Base-by-base conservation (phyloP, 2,797 vertebrate genomes). In the Heteromormyrus szaboi region DNA sequence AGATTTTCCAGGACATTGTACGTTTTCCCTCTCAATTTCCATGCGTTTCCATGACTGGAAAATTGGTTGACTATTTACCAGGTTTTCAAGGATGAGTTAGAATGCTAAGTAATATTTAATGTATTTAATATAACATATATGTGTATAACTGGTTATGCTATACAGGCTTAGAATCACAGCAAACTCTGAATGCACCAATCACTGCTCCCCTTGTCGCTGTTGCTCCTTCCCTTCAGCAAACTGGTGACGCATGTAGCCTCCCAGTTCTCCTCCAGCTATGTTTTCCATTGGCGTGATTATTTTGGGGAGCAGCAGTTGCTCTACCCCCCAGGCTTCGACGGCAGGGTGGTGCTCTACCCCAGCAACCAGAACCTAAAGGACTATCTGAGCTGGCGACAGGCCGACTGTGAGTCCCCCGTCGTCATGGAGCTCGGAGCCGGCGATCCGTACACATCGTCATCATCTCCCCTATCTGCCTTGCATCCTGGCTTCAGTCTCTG, bases 361-460 rank as follows among this genome's bases (percentile, higher is more conserved):
- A 98, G 93, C 93, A 97, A 98, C 92, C 97, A 94, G 88, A 99
- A 97, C 90, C 94, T 99, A 88, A 97, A 95, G 93, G 98, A 99
- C 92, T 99, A 99, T 92, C 96, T 99, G 90, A 98, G 97, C 92
- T 99, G 99, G 99, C 97, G 99, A 91, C 99, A 99, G 93, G 98
- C 98, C 37, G 99, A 99, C 90, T 99, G 99, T 99, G 95, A 98
- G 97, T 89, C 5, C 46, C 19, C 62, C 62, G 29, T 14, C 29
- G 29, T 29, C 62, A 11, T 2, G 29, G 29, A 37, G 62, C 11
- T 4, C 9, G 0, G 62, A 62, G 59, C 59, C 8, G 8, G n/a
- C 2, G 8, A 1, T 11, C 59, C 3, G 22, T 4, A 25, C 22
- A 62, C 22, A 0, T 33, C 3, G 0, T 76, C 29, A 3, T 19